These are phyloP conservation scores for Dendronephthya gigantea DNA, from an alignment of 64 coral and sea anemone genomes.

Conservation along the genomic window DNA sequence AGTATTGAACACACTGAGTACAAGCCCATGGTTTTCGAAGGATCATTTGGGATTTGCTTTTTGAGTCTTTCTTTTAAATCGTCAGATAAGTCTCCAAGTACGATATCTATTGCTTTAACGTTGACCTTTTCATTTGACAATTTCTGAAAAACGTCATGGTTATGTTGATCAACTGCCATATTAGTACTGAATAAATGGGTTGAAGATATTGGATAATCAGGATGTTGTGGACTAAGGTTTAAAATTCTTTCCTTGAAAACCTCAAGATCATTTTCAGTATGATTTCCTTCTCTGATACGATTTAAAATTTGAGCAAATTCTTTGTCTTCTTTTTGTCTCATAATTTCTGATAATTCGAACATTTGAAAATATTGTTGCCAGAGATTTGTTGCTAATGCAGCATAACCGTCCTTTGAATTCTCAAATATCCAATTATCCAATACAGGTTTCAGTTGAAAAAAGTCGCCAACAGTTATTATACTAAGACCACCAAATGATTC, in stretches of 20 bases:
- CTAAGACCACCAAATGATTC: too few relatives aligned
- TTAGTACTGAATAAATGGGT: neutral
- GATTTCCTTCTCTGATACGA: too few relatives aligned
- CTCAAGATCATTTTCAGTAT: neutral
- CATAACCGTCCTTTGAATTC: too few relatives aligned
- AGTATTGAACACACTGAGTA: neutral
- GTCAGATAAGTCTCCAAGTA: neutral
- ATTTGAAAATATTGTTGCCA: neutral
- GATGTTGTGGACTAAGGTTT: neutral
- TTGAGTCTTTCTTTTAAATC: neutral
- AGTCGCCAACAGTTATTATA: too few relatives aligned
- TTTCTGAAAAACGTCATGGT: neutral
- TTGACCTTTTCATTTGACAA: neutral
- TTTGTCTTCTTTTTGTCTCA: too few relatives aligned
- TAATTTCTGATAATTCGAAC: neutral
- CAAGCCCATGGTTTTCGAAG: neutral
- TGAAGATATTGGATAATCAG: neutral
- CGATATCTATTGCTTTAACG: neutral
- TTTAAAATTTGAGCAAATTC: too few relatives aligned
- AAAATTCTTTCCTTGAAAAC: neutral
- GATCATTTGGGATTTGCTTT: neutral
- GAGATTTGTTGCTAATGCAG: neutral
- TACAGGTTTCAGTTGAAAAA: constrained; percentile 25
- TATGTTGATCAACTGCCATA: neutral
- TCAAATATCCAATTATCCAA: constrained; percentile 12